Conservation (phyloP, 2,797 vertebrate genomes). For the Poecilia velifera region DNA sequence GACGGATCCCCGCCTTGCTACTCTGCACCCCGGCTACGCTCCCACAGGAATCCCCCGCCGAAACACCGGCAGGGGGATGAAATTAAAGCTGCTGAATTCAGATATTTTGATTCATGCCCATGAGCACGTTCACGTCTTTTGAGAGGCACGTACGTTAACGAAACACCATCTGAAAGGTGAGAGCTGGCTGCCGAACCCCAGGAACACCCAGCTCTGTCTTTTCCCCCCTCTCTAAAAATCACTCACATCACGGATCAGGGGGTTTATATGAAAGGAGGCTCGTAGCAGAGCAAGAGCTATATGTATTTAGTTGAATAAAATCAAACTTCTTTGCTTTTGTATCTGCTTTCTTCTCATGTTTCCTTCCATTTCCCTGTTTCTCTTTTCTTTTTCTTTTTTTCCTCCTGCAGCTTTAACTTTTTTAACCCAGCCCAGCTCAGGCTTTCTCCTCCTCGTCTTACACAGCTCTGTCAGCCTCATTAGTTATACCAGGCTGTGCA, state of each 20-base stretch:
- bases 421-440: conserved; percentile 39
- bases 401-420: conserved; percentile 31
- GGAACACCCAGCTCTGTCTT: conserved; percentile 30
- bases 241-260: conserved; percentile 61
- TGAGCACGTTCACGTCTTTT: background rate
- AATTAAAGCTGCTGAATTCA: conserved; percentile 73
- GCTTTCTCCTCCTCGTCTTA: conserved; percentile 37
- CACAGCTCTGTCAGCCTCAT: conserved; percentile 66
- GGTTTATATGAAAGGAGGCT: conserved; percentile 64
- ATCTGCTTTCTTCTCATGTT: background rate
- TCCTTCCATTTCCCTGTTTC: conserved; percentile 34
- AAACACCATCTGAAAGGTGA: conserved; percentile 34
- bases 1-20: conserved; percentile 58
- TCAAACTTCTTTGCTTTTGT: conserved; percentile 35
- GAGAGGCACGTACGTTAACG: conserved; percentile 15
- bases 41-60: conserved; percentile 46
- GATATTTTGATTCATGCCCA: conserved; percentile 53
- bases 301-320: conserved; percentile 38
- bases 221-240: conserved; percentile 36
- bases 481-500: conserved; percentile 59
- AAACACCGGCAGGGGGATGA: conserved; percentile 62
- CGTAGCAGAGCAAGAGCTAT: conserved; percentile 35
- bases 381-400: background rate
- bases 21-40: conserved; percentile 47
- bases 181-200: conserved; percentile 43